A percentile compares a stretch with the other conserved stretches of the same genome.
Conservation (phyloP, 2,888 invertebrate species). For the Urechis unicinctus region DNA sequence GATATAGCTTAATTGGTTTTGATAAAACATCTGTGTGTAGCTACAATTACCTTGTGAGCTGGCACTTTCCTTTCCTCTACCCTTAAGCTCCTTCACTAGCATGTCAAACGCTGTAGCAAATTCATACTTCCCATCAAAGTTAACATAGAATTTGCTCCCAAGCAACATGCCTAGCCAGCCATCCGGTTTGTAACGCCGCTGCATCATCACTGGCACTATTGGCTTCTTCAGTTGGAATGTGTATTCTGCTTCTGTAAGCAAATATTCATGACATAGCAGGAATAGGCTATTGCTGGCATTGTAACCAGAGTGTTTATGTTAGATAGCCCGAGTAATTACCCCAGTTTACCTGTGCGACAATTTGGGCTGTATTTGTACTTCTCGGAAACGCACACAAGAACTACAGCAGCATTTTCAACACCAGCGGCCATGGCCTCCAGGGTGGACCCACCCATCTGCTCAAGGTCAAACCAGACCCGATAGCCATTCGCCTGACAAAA, state of each 20-base stretch:
- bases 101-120: conserved; percentile 36
- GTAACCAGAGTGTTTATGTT: no score
- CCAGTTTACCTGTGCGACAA: conserved; percentile 37
- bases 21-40: no score
- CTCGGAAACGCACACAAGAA: conserved; percentile 44
- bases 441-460: conserved; percentile 43
- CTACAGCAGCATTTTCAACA: conserved; percentile 39
- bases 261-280: not conserved
- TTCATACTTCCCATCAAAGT: conserved; percentile 43
- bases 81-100: conserved; percentile 36
- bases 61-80: conserved; percentile 25
- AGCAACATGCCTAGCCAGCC: conserved; percentile 45
- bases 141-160: conserved; percentile 42
- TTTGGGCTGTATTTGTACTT: conserved; percentile 45
- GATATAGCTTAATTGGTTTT: no score
- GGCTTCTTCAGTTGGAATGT: conserved; percentile 40
- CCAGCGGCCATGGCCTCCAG: conserved; percentile 44
- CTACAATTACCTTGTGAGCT: no score
- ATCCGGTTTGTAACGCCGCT: conserved; percentile 41
- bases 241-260: conserved; percentile 40
- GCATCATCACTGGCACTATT: conserved; percentile 43
- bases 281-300: no score
- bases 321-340: not conserved
- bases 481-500: conserved; percentile 23
- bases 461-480: conserved; percentile 44